A percentile compares a stretch with the other conserved stretches of the same genome.
Evolutionary conservation across 1,140 invertebrate genomes (phyloP).

Genomic region (Rhyzopertha dominica): DNA sequence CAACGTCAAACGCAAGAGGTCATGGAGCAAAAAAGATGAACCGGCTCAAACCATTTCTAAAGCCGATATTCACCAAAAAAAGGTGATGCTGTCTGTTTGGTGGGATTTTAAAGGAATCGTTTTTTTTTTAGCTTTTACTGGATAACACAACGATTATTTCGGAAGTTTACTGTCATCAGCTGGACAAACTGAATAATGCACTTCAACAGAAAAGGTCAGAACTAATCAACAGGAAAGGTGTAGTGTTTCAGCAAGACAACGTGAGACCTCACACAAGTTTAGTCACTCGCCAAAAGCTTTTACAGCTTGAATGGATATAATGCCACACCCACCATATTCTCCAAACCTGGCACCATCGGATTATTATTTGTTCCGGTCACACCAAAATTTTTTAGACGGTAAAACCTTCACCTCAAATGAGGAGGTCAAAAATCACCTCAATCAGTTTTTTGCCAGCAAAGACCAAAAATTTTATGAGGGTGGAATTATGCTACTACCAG

Average conservation of each 20-base stretch:
- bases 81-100: constrained; percentile 1
- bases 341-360: not conserved
- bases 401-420: constrained; percentile 4
- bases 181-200: no score
- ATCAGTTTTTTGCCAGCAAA: constrained; percentile 27
- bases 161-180: not conserved
- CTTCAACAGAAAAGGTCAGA: no score
- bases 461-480: constrained; percentile 23
- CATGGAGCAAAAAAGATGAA: no score
- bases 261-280: no score
- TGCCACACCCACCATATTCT: constrained; percentile 8
- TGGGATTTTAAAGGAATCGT: not conserved
- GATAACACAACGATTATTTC: not conserved
- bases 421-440: constrained; percentile 10
- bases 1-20: not conserved
- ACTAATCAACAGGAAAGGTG: constrained; percentile 2
- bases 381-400: not conserved
- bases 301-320: not conserved
- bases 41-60: no score
- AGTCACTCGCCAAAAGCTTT: constrained; percentile 2
- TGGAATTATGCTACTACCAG: constrained; percentile 29
- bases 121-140: constrained; percentile 1
- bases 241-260: no score
- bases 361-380: not conserved
- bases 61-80: not conserved